These are phyloP conservation scores for Lota lota DNA, from an alignment of 2,113 vertebrate genomes.

Conservation along the genomic window DNA sequence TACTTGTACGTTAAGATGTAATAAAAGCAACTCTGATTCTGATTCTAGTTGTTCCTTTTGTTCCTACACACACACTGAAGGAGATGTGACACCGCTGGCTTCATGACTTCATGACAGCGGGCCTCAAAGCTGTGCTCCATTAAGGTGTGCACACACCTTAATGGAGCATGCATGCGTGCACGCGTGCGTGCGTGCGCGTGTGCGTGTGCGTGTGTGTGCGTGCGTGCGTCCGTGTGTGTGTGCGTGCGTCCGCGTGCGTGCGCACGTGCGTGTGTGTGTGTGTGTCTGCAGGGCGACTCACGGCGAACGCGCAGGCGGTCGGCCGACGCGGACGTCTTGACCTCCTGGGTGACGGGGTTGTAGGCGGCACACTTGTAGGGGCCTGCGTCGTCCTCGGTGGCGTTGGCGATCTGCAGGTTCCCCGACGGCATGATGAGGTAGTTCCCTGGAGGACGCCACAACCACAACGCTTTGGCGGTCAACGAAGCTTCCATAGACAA, in stretches of 20 bases:
- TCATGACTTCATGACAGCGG: no score
- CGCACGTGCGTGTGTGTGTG: background rate
- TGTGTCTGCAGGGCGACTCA: constrained; percentile 67
- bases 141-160: background rate
- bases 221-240: background rate
- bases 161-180: background rate
- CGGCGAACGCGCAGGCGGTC: constrained; percentile 93
- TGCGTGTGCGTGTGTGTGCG: background rate
- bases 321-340: constrained; percentile 89
- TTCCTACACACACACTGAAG: no score
- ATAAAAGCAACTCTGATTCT: no score
- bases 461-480: background rate
- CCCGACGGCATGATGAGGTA: constrained; percentile 99
- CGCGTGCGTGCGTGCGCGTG: background rate
- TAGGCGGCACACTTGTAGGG: constrained; percentile 95
- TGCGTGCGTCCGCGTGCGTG: background rate
- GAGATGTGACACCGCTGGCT: no score
- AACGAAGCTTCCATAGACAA: background rate
- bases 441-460: constrained; percentile 76
- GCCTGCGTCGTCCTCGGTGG: constrained; percentile 91
- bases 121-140: no score
- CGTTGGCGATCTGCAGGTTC: constrained; percentile 95
- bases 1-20: no score
- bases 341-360: constrained; percentile 93
- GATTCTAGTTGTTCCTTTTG: no score